A percentile compares a stretch with the other conserved stretches of the same genome.
phyloP scores from a whole-genome alignment of 2,888 invertebrate species.

The Drosophila pseudotalamancana region DNA sequence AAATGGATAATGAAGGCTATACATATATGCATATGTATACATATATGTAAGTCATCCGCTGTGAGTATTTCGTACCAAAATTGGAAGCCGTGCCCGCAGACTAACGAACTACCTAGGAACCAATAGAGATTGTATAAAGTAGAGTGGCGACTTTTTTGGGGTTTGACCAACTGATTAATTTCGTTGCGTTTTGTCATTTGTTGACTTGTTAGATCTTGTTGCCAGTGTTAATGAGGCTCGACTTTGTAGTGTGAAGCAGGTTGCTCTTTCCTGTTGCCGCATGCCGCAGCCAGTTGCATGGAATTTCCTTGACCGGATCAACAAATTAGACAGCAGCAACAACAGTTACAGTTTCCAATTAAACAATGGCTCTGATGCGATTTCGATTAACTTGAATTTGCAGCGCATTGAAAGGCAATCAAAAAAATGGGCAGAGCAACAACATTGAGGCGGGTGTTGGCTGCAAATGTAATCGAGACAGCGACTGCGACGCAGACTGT shows the following conservation, averaged over 20 bases:
- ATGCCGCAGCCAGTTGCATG: slow-evolving; percentile 21
- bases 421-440: slow-evolving; percentile 45
- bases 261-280: slow-evolving; percentile 37
- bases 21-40: too few species aligned
- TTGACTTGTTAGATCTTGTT: background rate
- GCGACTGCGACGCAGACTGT: background rate
- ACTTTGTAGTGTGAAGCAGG: background rate
- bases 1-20: too few species aligned
- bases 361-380: slow-evolving; percentile 55
- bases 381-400: slow-evolving; percentile 53
- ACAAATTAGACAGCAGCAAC: slow-evolving; percentile 16
- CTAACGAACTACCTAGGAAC: too few species aligned
- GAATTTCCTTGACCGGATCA: slow-evolving; percentile 32
- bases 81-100: too few species aligned
- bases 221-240: background rate
- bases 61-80: too few species aligned
- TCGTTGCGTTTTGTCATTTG: background rate
- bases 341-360: slow-evolving; percentile 61
- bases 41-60: too few species aligned
- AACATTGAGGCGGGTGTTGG: slow-evolving; percentile 44
- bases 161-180: too few species aligned
- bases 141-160: too few species aligned
- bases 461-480: background rate
- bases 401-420: slow-evolving; percentile 46
- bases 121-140: too few species aligned